A percentile compares a stretch with the other conserved stretches of the same genome.
Evolutionary conservation across 2,113 vertebrate genomes (phyloP).

Genomic region (Synodontis membranacea): DNA sequence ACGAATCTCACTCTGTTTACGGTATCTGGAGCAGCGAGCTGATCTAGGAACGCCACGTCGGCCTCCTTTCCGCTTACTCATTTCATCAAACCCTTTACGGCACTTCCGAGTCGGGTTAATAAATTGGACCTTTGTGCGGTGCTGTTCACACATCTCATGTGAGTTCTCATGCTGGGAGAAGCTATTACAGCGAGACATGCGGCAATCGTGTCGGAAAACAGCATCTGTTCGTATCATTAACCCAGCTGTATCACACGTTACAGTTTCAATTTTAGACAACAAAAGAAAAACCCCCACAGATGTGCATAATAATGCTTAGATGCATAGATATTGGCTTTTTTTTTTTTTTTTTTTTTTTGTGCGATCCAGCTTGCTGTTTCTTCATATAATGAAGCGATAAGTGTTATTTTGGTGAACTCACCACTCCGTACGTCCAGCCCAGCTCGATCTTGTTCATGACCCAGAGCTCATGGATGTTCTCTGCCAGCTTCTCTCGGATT

Average conservation of each 20-base stretch:
- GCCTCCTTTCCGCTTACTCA: not conserved
- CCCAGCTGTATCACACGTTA: not conserved
- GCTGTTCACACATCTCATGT: not conserved
- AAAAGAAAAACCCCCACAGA: not conserved
- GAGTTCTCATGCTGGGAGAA: slow-evolving; percentile 4
- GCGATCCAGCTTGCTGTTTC: too few relatives aligned
- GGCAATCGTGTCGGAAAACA: not conserved
- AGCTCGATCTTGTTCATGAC: slow-evolving; percentile 98
- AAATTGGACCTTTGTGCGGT: not conserved
- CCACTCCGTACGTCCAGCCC: slow-evolving; percentile 91
- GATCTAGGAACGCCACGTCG: not conserved
- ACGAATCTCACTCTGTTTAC: slow-evolving; percentile 4
- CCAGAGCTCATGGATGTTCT: slow-evolving; percentile 97
- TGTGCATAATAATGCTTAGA: not conserved
- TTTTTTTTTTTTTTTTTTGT: too few relatives aligned
- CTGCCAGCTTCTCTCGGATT: slow-evolving; percentile 92
- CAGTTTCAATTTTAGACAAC: not conserved
- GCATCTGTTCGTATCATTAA: not conserved
- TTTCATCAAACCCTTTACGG: slow-evolving; percentile 1
- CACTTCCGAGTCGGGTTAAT: not conserved
- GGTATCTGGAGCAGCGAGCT: not conserved
- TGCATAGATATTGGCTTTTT: not conserved
- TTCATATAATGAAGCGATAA: not conserved
- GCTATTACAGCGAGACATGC: not conserved
- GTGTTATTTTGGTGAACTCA: slow-evolving; percentile 63